These are phyloP conservation scores for Piscicola geometra DNA, from an alignment of 2,888 invertebrate genomes.

Conservation along the genomic window DNA sequence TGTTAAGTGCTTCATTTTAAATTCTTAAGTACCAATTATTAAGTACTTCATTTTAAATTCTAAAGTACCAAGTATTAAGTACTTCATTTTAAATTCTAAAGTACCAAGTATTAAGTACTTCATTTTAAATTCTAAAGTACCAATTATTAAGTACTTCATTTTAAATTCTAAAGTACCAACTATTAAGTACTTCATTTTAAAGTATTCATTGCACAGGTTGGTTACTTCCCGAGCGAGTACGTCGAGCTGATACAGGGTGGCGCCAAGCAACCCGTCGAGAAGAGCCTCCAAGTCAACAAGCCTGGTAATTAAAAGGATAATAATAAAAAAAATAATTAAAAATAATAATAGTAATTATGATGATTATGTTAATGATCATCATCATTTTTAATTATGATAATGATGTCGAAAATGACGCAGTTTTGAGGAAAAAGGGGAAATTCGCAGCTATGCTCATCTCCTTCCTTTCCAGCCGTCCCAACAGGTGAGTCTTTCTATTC, in stretches of 20 bases:
- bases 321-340: conserved; percentile 3
- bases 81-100: no score
- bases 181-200: no score
- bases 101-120: no score
- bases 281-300: neutral
- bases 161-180: no score
- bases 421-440: conserved; percentile 64
- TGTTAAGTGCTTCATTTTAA: no score
- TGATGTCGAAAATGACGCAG: neutral
- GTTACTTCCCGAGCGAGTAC: conserved; percentile 92
- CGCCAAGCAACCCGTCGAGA: neutral
- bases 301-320: neutral
- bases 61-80: no score
- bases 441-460: conserved; percentile 80
- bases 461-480: conserved; percentile 59
- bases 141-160: no score
- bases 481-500: conserved; percentile 54
- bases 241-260: conserved; percentile 69
- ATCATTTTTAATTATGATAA: neutral
- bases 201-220: no score
- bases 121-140: no score
- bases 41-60: no score
- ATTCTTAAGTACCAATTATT: no score
- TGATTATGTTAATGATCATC: neutral
- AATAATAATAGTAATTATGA: conserved; percentile 12